Evolutionary conservation across 2,113 vertebrate genomes (phyloP), one percentile per base, ranked within the genome.

Genomic region (Odontesthes bonariensis): DNA sequence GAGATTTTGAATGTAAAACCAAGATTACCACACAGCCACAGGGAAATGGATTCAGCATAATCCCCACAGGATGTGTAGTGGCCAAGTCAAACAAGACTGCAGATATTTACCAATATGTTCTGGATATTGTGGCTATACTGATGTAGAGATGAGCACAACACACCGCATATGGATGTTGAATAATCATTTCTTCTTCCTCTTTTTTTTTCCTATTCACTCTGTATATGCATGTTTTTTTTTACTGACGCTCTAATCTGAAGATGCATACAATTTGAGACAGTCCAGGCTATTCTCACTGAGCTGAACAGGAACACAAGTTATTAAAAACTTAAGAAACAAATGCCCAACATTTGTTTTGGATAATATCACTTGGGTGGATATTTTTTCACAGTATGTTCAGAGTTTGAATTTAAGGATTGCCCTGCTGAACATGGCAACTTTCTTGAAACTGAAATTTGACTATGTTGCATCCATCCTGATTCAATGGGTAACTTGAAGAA

Each of bases 1-100:
- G 77, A 90, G 87, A 88, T 88, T 92, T 91, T 68, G 23, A 86
- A 81, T 82, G 77, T 82, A 86, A 92, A 88, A 89, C 84, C 61
- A 46, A 86, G 89, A 90, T 92, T 89, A 93, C 86, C 77, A 82
- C 71, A 83, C 76, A 81, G 81, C 84, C 83, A 81, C 84, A 70
- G 65, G 79, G 82, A 63, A 49, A 79, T 55, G 82, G 88, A 88
- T 91, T 84, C 81, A 70, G 63, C 68, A 65, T 75, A 84, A 83
- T 88, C 88, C 73, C 75, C 70, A 75, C 83, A 90, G 89, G 86
- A 90, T 87, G 81, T 79, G 78, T 82, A 56, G 66, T 23, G 17
- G 83, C 88, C 91, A 91, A 92, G 83, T 84, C 82, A 90, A 90
- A 92, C 87, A 89, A 81, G 69, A 81, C 76, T 0, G 12, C 63